These are phyloP conservation scores for Rhynchophorus ferrugineus DNA, from an alignment of 1,140 invertebrate genomes.

Conservation along the genomic window DNA sequence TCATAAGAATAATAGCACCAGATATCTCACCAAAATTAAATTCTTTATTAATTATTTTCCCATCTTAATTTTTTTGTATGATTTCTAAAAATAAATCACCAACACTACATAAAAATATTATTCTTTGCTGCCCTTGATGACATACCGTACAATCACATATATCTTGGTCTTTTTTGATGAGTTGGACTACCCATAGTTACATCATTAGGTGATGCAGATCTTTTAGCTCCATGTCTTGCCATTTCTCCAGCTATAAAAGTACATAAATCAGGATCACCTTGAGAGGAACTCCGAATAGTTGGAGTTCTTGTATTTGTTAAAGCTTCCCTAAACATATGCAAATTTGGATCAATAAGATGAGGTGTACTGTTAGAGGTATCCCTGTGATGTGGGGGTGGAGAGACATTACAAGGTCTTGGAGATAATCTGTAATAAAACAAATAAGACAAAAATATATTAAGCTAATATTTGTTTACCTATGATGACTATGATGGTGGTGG, in stretches of 20 bases:
- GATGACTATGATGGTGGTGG: slow-evolving; percentile 32
- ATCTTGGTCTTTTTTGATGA: slow-evolving; percentile 46
- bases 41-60: too few species aligned
- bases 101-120: too few species aligned
- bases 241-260: slow-evolving; percentile 72
- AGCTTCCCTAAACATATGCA: slow-evolving; percentile 70
- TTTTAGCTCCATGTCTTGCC: slow-evolving; percentile 60
- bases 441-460: not conserved
- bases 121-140: too few species aligned
- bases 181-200: slow-evolving; percentile 49
- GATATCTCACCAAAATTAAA: too few species aligned
- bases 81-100: not conserved
- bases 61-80: not conserved
- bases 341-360: slow-evolving; percentile 46
- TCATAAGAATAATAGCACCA: too few species aligned
- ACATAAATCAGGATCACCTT: slow-evolving; percentile 53
- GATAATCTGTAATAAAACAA: slow-evolving; percentile 37
- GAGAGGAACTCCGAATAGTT: slow-evolving; percentile 36
- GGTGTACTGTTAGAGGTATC: slow-evolving; percentile 32
- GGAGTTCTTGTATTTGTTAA: slow-evolving; percentile 53
- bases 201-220: slow-evolving; percentile 52
- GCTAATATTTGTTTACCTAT: slow-evolving; percentile 20
- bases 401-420: slow-evolving; percentile 47
- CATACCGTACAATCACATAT: slow-evolving; percentile 38
- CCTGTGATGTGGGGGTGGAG: slow-evolving; percentile 45